Evolutionary conservation across 2,888 invertebrate genomes (phyloP), one percentile per base, ranked within the genome.

Genomic region (Hemistola chrysoprasaria): DNA sequence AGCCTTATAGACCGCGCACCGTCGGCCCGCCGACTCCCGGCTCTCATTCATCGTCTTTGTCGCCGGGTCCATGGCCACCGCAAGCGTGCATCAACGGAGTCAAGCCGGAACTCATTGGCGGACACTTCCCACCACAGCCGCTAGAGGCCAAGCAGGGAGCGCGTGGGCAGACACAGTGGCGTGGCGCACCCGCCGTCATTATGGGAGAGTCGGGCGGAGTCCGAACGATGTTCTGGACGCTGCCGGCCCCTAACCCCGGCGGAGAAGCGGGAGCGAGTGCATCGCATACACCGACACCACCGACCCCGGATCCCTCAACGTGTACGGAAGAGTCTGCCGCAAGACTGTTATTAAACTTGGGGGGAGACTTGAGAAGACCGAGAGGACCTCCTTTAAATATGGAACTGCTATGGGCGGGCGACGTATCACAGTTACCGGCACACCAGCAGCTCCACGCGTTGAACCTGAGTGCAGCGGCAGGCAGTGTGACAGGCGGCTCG

Each of bases 201-300:
- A 96, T 97, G 96, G 97, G 97, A 31, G 97, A 97, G 78, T 95
- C 96, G 23, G 97, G 97, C 37, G 95, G 97, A 25, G 97, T 97
- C 0, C 90, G 93, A 29, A 92, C 92, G 11, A 92, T 92, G 92
- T 92, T 92, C 47, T 92, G 92, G 92, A 91, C 92, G 36, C 79
- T 92, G 9, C 90, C 92, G 32, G 91, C 92, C 23, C 90, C 85
- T 1, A 76, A 77, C 22, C 71, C 91, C 23, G 87, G 90, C 26
- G 91, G 79, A 23, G 83, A 92, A 73, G 80, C 89, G 11, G 72
- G 82, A 4, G 75, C 89, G 3, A 78, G 86, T 37, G 85, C 78
- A n/a, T 88, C 90, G 4, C 91, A 92, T 72, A 91, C 78, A 28
- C 87, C 91, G 11, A 85, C 91, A 11, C 89, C 90, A n/a, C 90